Conservation (phyloP, 2,888 invertebrate species). For the Chrysopilus asiliformis region DNA sequence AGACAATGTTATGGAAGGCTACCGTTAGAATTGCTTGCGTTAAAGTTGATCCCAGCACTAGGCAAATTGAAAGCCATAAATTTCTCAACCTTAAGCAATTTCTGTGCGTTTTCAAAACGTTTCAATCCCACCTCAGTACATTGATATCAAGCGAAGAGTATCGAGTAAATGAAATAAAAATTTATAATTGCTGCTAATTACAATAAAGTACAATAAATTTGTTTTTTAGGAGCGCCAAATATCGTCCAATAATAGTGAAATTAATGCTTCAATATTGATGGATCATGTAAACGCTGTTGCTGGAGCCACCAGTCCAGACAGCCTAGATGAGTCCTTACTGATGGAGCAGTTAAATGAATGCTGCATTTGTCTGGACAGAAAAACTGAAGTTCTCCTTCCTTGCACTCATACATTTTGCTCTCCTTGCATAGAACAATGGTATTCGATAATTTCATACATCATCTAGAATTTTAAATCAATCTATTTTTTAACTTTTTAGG, state of each 20-base stretch:
- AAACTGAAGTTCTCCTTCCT: constrained; percentile 51
- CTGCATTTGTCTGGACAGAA: constrained; percentile 57
- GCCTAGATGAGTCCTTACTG: too few species aligned
- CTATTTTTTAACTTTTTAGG: constrained; percentile 34
- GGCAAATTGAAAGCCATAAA: constrained; percentile 43
- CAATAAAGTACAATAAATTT: too few species aligned
- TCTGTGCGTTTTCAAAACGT: constrained; percentile 44
- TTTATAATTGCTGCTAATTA: not conserved
- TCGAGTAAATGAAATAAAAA: constrained; percentile 16
- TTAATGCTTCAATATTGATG: constrained; percentile 34
- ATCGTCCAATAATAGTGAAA: constrained; percentile 8
- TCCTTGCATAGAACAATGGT: constrained; percentile 61
- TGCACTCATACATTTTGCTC: constrained; percentile 59
- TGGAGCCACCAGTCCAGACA: constrained; percentile 15
- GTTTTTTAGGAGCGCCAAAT: constrained; percentile 8
- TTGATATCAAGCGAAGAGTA: constrained; percentile 27
- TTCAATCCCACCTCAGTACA: constrained; percentile 37
- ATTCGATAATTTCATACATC: too few species aligned
- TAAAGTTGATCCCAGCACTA: constrained; percentile 41
- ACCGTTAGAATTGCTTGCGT: constrained; percentile 51
- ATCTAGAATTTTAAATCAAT: not conserved
- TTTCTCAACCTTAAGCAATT: constrained; percentile 50
- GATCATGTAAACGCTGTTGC: constrained; percentile 26
- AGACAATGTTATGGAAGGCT: constrained; percentile 53
- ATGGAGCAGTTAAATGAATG: constrained; percentile 41